Conservation (phyloP, 2,888 invertebrate genomes). For the Hyposoter didymator region DNA sequence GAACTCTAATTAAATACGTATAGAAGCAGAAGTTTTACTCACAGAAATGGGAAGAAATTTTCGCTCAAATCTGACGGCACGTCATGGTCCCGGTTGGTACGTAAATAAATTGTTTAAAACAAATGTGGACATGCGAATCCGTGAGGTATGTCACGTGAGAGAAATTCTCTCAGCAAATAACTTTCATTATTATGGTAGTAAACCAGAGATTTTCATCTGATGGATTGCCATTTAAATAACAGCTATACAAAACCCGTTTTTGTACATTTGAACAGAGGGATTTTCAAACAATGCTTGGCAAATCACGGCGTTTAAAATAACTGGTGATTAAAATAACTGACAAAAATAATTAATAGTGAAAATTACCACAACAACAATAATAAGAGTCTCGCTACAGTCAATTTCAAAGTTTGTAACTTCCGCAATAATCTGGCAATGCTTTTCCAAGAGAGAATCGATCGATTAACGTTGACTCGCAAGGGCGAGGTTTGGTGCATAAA, state of each 20-base stretch:
- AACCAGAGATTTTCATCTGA: neutral
- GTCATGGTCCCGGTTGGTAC: neutral
- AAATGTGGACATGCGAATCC: neutral
- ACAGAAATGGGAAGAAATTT: neutral
- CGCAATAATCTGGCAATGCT: too few species aligned
- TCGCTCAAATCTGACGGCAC: constrained; percentile 21
- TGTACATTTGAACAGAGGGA: neutral
- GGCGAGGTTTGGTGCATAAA: neutral
- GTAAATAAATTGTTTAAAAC: neutral
- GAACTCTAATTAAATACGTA: neutral
- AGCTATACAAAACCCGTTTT: neutral
- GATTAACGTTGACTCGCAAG: neutral
- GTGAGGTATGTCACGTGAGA: neutral
- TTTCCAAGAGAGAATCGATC: neutral
- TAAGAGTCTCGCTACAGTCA: too few species aligned
- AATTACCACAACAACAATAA: too few species aligned
- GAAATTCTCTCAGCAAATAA: constrained; percentile 1
- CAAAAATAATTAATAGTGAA: too few species aligned
- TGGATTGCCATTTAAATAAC: neutral
- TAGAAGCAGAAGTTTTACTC: neutral
- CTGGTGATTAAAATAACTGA: too few species aligned
- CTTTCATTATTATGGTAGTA: neutral
- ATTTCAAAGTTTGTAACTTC: too few species aligned
- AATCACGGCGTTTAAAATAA: too few species aligned
- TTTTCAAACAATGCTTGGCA: neutral